phyloP scores from a whole-genome alignment of 2,888 invertebrate species.

The Dermolepida albohirtum region DNA sequence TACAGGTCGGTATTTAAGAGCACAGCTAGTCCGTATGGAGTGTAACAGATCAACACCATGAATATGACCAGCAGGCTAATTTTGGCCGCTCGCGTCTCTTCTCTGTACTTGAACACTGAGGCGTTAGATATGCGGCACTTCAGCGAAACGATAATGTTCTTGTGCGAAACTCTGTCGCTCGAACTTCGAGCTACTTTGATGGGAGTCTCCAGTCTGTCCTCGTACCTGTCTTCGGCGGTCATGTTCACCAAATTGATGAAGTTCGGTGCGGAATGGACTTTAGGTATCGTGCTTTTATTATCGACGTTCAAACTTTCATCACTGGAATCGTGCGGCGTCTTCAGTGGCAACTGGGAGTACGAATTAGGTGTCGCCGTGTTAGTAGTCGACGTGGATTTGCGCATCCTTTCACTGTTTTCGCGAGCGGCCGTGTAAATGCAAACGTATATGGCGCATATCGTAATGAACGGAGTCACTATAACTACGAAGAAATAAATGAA shows the following conservation, averaged over 20 bases:
- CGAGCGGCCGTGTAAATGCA: conserved; percentile 82
- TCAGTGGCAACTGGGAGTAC: conserved; percentile 65
- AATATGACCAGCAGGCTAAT: conserved; percentile 84
- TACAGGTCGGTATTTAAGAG: conserved; percentile 57
- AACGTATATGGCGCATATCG: conserved; percentile 79
- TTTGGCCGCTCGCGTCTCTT: conserved; percentile 89
- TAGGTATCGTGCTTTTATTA: conserved; percentile 55
- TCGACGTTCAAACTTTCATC: conserved; percentile 66
- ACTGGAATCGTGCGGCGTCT: conserved; percentile 56
- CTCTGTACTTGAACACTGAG: conserved; percentile 85
- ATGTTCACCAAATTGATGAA: conserved; percentile 26
- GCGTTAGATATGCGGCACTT: conserved; percentile 86
- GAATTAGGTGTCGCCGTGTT: conserved; percentile 67
- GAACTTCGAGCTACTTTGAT: conserved; percentile 16
- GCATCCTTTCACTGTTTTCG: conserved; percentile 75
- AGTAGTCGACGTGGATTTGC: conserved; percentile 63
- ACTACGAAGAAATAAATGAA: conserved; percentile 65
- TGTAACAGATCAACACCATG: conserved; percentile 71
- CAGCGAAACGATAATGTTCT: conserved; percentile 77
- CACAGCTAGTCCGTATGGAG: conserved; percentile 63
- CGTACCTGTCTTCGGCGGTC: conserved; percentile 5
- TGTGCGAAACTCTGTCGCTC: conserved; percentile 42
- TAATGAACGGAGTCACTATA: conserved; percentile 69
- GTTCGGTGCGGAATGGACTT: conserved; percentile 59
- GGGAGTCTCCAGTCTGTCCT: neutral